These are phyloP conservation scores for Crocallis elinguaria DNA, from an alignment of 2,888 invertebrate genomes.

Conservation along the genomic window DNA sequence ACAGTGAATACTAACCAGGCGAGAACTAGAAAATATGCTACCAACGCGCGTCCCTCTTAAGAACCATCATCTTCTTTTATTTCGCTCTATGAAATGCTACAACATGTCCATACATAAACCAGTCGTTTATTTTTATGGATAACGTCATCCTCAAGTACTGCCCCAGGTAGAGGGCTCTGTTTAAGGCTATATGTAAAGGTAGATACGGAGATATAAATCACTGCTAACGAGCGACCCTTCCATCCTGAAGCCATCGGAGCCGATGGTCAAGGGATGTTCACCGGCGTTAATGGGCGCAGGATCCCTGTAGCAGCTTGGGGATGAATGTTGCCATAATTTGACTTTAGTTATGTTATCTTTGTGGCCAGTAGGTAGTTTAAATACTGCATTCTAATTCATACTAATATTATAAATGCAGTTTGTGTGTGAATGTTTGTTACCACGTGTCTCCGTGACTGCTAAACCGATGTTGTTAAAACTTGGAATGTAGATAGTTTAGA, in stretches of 20 bases:
- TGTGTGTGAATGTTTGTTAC: too few relatives aligned
- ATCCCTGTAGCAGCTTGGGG: conserved; percentile 20
- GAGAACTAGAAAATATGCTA: too few relatives aligned
- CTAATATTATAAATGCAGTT: too few relatives aligned
- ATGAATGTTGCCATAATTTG: conserved; percentile 11
- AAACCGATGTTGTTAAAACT: too few relatives aligned
- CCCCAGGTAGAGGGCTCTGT: conserved; percentile 20
- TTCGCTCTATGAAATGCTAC: conserved; percentile 1
- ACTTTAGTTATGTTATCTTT: conserved; percentile 13
- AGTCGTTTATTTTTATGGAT: conserved; percentile 27
- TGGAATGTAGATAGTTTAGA: too few relatives aligned
- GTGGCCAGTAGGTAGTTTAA: conserved; percentile 13
- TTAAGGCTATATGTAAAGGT: conserved; percentile 12
- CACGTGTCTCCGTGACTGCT: too few relatives aligned
- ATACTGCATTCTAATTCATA: not conserved
- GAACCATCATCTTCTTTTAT: not conserved
- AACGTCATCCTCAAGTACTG: conserved; percentile 19
- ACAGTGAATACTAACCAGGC: too few relatives aligned
- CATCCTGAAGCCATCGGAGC: conserved; percentile 30
- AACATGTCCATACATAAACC: conserved; percentile 18
- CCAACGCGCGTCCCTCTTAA: too few relatives aligned
- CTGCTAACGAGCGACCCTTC: conserved; percentile 37
- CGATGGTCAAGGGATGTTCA: conserved; percentile 26
- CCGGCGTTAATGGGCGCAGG: conserved; percentile 27
- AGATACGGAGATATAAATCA: conserved; percentile 35